These are phyloP conservation scores for Antechinus flavipes DNA, from an alignment of 2,113 vertebrate species.

Conservation along the genomic window DNA sequence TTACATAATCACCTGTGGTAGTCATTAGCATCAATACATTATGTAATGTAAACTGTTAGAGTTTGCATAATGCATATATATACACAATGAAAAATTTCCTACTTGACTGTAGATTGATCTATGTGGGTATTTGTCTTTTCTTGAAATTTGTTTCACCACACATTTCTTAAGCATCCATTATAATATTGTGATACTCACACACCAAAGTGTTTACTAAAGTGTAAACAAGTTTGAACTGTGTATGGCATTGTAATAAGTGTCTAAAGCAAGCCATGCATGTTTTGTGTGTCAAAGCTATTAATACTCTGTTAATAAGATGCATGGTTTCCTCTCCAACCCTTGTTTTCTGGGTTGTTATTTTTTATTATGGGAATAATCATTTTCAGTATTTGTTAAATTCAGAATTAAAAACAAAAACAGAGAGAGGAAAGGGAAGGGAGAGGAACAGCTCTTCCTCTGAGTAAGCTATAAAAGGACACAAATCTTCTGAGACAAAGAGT, in stretches of 20 bases:
- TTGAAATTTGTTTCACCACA: background rate
- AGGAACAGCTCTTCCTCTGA: background rate
- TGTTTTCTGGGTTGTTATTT: background rate
- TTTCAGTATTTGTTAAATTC: background rate
- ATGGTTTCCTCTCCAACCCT: background rate
- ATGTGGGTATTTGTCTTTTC: background rate
- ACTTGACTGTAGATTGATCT: background rate
- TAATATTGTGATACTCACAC: background rate
- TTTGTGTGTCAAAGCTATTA: constrained; percentile 20
- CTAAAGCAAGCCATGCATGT: background rate
- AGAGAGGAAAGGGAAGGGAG: background rate
- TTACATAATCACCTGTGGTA: background rate
- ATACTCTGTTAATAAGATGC: background rate
- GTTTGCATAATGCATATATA: background rate
- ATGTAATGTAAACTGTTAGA: background rate
- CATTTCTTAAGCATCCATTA: background rate
- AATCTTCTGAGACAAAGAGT: constrained; percentile 15
- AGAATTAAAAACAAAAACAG: background rate
- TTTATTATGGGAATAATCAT: background rate
- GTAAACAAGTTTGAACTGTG: background rate
- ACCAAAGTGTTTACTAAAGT: background rate
- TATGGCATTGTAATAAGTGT: constrained; percentile 1
- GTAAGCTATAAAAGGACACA: constrained; percentile 11
- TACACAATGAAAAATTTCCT: background rate
- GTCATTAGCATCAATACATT: background rate